Evolutionary conservation across 2,113 vertebrate genomes (phyloP).

Genomic region (Leucopternis melanops): DNA sequence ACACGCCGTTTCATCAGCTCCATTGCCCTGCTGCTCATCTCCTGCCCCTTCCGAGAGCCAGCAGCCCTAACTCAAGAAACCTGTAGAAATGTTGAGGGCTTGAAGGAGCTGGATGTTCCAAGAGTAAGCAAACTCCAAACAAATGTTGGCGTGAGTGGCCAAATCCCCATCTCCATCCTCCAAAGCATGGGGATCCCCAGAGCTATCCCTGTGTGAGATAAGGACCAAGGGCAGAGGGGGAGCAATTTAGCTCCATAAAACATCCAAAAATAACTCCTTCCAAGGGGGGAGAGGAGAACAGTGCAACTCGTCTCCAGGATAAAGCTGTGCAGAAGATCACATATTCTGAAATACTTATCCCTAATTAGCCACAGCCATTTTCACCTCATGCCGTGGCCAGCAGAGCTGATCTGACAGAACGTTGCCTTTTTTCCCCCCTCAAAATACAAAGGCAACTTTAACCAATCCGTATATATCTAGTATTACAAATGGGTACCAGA

Average conservation of each 20-base stretch:
- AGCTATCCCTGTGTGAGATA: not conserved
- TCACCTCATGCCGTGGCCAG: no score
- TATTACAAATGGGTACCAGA: no score
- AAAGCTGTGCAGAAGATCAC: not conserved
- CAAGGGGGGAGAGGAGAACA: rapidly evolving
- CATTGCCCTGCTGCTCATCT: not conserved
- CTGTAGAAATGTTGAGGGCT: not conserved
- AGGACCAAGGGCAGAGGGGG: not conserved
- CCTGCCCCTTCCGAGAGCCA: not conserved
- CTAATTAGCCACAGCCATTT: no score
- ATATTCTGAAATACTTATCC: no score
- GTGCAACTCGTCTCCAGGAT: not conserved
- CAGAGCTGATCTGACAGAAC: no score
- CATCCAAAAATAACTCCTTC: not conserved
- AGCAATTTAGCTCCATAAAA: not conserved
- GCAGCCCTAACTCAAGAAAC: not conserved
- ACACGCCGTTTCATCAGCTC: not conserved
- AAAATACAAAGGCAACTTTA: no score
- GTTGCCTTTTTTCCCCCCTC: no score
- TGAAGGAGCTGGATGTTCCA: not conserved
- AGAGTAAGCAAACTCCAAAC: not conserved
- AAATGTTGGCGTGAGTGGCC: not conserved
- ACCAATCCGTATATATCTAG: no score
- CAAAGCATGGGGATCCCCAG: not conserved
- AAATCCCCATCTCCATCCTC: not conserved